Percentiles rank a stretch among this genome's conserved stretches.
Conservation (phyloP, 2,888 invertebrate genomes). For the Drosophila parthenogenetica region DNA sequence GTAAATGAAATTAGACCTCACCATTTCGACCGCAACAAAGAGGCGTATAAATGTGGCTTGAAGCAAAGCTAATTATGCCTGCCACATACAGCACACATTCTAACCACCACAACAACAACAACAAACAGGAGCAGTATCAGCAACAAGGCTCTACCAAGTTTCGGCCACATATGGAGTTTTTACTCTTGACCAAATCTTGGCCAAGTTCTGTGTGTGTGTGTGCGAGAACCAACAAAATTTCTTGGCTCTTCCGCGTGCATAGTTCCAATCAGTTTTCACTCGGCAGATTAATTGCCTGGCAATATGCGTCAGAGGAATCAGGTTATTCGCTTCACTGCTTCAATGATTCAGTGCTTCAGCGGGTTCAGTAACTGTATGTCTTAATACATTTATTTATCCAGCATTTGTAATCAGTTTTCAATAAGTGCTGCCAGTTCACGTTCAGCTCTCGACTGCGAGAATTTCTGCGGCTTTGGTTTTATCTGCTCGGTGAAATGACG, state of each 20-base stretch:
- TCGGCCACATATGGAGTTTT: slow-evolving; percentile 1
- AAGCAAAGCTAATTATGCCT: slow-evolving; percentile 51
- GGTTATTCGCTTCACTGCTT: slow-evolving; percentile 24
- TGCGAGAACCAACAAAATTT: neutral
- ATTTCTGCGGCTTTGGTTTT: slow-evolving; percentile 52
- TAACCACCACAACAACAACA: slow-evolving; percentile 19
- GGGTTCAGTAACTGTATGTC: slow-evolving; percentile 19
- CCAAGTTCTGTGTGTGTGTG: slow-evolving; percentile 15
- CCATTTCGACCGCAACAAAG: slow-evolving; percentile 11
- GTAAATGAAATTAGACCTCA: slow-evolving; percentile 44
- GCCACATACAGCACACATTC: slow-evolving; percentile 37
- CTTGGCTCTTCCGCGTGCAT: slow-evolving; percentile 54
- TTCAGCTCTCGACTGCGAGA: slow-evolving; percentile 25
- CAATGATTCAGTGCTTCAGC: neutral
- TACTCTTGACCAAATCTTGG: slow-evolving; percentile 11
- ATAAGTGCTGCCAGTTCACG: slow-evolving; percentile 37
- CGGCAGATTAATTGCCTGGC: slow-evolving; percentile 72
- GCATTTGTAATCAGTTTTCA: slow-evolving; percentile 67
- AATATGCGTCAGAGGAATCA: slow-evolving; percentile 62
- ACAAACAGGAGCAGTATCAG: neutral
- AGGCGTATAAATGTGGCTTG: slow-evolving; percentile 26
- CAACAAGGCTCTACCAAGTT: neutral
- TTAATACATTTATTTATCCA: slow-evolving; percentile 49
- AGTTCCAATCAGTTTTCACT: slow-evolving; percentile 68
- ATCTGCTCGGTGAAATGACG: slow-evolving; percentile 2